Base-by-base conservation (phyloP, 2,888 invertebrate genomes). In the Caenorhabditis angaria region DNA sequence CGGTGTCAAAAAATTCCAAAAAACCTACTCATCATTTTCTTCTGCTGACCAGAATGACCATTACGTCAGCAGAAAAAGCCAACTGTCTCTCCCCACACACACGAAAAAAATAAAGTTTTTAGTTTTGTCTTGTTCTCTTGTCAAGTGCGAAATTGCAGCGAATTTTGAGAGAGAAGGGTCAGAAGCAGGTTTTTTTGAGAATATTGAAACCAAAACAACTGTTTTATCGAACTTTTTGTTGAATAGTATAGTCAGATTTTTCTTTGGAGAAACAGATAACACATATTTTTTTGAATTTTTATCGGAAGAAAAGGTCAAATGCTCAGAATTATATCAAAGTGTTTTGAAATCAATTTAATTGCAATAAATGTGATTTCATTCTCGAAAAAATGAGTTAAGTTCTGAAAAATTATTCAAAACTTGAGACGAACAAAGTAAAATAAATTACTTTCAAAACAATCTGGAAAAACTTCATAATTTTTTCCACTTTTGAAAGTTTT, bases 251-350 rank as follows among this genome's bases (percentile, higher is more conserved):
- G 41, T 41, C 41, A 6, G 41, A 41, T 41, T 12, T 41, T 18
- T 41, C 6, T 32, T 32, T 32, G 27, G 56, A 41, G 27, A 8
- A 53, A 27, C 50, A n/a, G n/a, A n/a, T n/a, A n/a, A n/a, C n/a
- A n/a, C n/a, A n/a, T n/a, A n/a, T 50, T 6, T 47, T 14, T 35
- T 8, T 50, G 22, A 24, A 24, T 53, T 25, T 4, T 25, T 32
- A 28, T n/a, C 4, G 35, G 28, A n/a, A 28, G 18, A 48, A n/a
- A 54, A 61, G 57, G 61, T 56, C 41, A n/a, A n/a, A n/a, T n/a
- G n/a, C n/a, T n/a, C n/a, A n/a, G n/a, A n/a, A n/a, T n/a, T n/a
- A n/a, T n/a, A n/a, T n/a, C n/a, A n/a, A n/a, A n/a, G n/a, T n/a
- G n/a, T n/a, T n/a, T n/a, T n/a, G n/a, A n/a, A n/a, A n/a, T n/a